phyloP scores from a whole-genome alignment of 2,888 invertebrate species.

The Plusia festucae region DNA sequence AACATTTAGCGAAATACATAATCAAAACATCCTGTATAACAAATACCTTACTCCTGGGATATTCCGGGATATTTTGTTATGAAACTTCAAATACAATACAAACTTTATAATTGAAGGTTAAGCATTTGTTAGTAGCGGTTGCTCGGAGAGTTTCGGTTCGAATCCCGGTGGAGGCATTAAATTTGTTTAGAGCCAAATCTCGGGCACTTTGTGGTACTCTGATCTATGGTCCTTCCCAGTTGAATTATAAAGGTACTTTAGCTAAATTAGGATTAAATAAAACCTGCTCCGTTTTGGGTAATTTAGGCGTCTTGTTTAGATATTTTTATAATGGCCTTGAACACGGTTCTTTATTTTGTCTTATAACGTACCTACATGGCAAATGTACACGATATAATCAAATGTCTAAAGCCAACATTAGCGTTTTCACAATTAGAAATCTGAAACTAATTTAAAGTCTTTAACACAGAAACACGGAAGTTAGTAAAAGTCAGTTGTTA shows the following conservation, averaged over 20 bases:
- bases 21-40: background rate
- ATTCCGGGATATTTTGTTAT: conserved; percentile 14
- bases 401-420: no score
- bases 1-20: background rate
- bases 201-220: conserved; percentile 41
- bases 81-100: conserved; percentile 42
- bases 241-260: conserved; percentile 22
- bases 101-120: conserved; percentile 55
- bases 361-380: no score
- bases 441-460: no score
- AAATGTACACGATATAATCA: no score
- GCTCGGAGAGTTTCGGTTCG: conserved; percentile 34
- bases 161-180: conserved; percentile 50
- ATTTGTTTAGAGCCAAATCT: conserved; percentile 47
- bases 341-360: background rate
- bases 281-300: background rate
- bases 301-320: background rate
- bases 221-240: conserved; percentile 28
- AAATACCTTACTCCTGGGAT: conserved; percentile 13
- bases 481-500: no score
- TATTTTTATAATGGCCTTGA: background rate
- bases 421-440: no score
- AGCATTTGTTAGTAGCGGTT: conserved; percentile 43
- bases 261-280: conserved; percentile 7
- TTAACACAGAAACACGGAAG: no score